These are phyloP conservation scores for Drosophila nigricruria DNA, from an alignment of 2,888 invertebrate genomes.

Conservation along the genomic window DNA sequence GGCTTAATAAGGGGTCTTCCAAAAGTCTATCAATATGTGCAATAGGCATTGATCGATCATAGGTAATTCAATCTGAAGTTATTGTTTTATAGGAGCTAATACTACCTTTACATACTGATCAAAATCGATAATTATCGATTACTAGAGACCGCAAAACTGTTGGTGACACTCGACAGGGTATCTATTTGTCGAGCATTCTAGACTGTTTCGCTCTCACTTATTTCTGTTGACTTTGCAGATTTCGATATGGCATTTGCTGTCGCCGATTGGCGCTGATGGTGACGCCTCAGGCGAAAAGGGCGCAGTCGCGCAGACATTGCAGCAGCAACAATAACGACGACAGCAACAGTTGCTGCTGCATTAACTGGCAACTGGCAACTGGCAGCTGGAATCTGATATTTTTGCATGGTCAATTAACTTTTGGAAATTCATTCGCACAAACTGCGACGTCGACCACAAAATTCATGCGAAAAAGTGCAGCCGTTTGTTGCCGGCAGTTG, in stretches of 20 bases:
- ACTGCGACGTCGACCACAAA: conserved; percentile 52
- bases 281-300: conserved; percentile 38
- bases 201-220: background rate
- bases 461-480: conserved; percentile 67
- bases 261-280: conserved; percentile 4
- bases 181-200: background rate
- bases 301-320: conserved; percentile 36
- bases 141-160: background rate
- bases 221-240: conserved; percentile 56
- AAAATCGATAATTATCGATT: conserved; percentile 4
- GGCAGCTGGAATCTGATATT: conserved; percentile 68
- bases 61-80: background rate
- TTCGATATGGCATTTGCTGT: conserved; percentile 26
- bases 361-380: conserved; percentile 16
- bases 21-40: background rate
- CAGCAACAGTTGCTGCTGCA: conserved; percentile 22
- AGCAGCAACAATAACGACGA: conserved; percentile 17
- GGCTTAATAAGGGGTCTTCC: background rate
- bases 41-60: background rate
- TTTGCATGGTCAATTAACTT: conserved; percentile 78
- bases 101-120: no score
- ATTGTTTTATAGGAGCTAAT: no score
- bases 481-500: conserved; percentile 27
- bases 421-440: conserved; percentile 58
- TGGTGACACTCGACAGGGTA: background rate